Evolutionary conservation across 2,797 vertebrate species (phyloP), one percentile per base, ranked within the genome.

Genomic region (Oophaga sylvatica): DNA sequence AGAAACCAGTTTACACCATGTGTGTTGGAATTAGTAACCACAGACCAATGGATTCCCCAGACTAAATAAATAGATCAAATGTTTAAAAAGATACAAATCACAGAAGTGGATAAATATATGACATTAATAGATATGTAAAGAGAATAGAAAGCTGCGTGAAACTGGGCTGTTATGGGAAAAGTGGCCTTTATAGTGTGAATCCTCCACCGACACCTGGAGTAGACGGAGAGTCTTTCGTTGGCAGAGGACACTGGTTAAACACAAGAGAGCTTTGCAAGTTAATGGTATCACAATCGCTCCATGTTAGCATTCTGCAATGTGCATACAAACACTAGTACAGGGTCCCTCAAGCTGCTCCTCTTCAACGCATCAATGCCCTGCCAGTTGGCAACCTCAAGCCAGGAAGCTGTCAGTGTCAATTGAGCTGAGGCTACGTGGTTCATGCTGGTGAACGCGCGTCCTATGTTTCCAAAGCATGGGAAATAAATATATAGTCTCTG

Each of bases 401-500:
- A 98, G 97, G 96, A 97, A 97, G 95, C 97, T 98, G 98, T 99
- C 97, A 98, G 94, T 96, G 96, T 97, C 95, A 94, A 98, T 98
- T 96, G 96, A 95, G 95, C 93, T 96, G 95, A 95, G 94, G 96
- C 94, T 93, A 95, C 91, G 94, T 96, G 96, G 96, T 95, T 93
- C 95, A 96, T 94, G 94, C 96, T 96, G 95, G 95, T 96, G 93
- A 95, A 95, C 95, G 96, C 96, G 96, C 95, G 94, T 96, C 96
- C 94, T 95, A 96, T 97, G 96, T 97, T 97, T 97, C 96, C 96
- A 97, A 97, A 98, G 96, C 97, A 96, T 97, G 97, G 96, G 96
- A 97, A 97, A 95, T 48, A 76, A 19, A 73, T 53, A 53, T 53
- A 11, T 11, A 90, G 91, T 92, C 92, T 93, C 93, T 92, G 94